phyloP scores from a whole-genome alignment of 2,113 vertebrate genomes.

The Centropus unirufus region DNA sequence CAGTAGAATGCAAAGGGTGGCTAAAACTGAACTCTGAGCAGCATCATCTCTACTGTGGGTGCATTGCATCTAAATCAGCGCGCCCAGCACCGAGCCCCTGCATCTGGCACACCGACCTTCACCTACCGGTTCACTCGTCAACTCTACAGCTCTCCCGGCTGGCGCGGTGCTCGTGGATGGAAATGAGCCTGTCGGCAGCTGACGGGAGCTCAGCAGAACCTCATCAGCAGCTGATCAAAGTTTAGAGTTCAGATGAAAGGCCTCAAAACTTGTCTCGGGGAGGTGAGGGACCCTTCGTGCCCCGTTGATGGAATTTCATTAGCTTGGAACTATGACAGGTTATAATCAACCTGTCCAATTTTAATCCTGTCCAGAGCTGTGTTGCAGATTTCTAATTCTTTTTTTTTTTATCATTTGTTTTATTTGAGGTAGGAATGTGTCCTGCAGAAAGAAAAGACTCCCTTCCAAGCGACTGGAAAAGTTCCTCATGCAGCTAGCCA shows the following conservation, averaged over 20 bases:
- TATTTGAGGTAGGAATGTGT: neutral
- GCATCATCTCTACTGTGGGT: fast-evolving
- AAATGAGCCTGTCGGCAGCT: neutral
- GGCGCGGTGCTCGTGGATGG: neutral
- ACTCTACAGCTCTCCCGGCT: fast-evolving
- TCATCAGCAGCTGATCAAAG: constrained; percentile 25
- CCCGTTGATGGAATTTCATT: neutral
- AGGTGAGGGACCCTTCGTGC: neutral
- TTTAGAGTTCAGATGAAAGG: constrained; percentile 10
- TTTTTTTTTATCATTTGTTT: neutral
- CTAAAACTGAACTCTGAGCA: fast-evolving
- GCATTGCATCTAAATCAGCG: fast-evolving
- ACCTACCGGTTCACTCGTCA: neutral
- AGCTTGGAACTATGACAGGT: constrained; percentile 7
- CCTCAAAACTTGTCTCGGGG: neutral
- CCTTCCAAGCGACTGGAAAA: neutral
- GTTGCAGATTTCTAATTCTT: neutral
- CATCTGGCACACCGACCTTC: neutral
- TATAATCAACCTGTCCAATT: constrained; percentile 54
- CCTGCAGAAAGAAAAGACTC: neutral
- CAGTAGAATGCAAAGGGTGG: neutral
- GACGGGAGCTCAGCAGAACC: neutral
- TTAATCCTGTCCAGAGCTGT: neutral
- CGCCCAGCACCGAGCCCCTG: fast-evolving
- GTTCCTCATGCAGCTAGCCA: neutral